A percentile compares a stretch with the other conserved stretches of the same genome.
phyloP scores from a whole-genome alignment of 1,140 invertebrate species.

The Ceratina australensis region DNA sequence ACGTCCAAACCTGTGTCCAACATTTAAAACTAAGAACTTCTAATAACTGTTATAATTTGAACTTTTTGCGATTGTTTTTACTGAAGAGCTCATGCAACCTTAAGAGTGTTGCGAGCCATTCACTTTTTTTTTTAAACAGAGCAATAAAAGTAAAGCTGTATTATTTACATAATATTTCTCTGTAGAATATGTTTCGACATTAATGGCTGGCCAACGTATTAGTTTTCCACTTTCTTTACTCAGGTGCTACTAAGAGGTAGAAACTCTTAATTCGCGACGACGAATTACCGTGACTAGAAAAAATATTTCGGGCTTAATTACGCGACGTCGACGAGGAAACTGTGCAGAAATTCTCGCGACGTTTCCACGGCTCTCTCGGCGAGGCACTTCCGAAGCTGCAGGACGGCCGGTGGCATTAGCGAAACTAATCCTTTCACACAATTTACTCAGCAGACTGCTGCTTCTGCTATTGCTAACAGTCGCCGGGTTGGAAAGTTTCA shows the following conservation, averaged over 20 bases:
- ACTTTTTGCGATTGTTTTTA: too few species aligned
- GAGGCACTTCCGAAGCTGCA: neutral
- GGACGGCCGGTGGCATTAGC: constrained; percentile 7
- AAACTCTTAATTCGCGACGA: neutral
- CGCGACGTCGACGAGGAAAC: neutral
- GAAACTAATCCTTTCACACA: constrained; percentile 20
- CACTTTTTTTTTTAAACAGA: too few species aligned
- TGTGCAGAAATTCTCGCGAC: neutral
- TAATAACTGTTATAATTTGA: too few species aligned
- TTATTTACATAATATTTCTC: too few species aligned
- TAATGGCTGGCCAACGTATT: too few species aligned
- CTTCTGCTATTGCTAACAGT: neutral
- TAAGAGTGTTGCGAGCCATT: neutral
- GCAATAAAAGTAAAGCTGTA: too few species aligned
- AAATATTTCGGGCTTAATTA: constrained; percentile 4
- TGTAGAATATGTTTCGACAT: too few species aligned
- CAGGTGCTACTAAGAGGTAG: neutral
- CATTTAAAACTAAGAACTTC: too few species aligned
- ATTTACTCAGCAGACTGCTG: constrained; percentile 6
- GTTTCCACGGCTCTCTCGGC: neutral
- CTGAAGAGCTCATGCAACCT: too few species aligned
- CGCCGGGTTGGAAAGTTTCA: too few species aligned
- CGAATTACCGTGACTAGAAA: neutral
- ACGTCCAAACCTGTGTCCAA: too few species aligned
- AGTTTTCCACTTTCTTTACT: too few species aligned